phyloP scores from a whole-genome alignment of 2,797 vertebrate species.

The Oreonectes daqikongensis region DNA sequence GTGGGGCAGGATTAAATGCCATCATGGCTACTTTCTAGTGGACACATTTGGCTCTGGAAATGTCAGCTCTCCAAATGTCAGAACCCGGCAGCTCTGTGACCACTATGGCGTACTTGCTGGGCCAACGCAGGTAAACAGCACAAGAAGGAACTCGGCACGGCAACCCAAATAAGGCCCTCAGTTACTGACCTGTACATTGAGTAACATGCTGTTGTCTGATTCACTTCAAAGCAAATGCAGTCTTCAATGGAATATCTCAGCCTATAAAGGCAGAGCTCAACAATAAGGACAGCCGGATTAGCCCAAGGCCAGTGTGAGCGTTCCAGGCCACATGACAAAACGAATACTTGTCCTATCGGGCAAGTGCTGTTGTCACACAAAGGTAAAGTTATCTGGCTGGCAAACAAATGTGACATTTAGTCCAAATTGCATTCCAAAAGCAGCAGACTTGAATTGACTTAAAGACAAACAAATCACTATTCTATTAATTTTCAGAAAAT shows the following conservation, averaged over 20 bases:
- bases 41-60: conserved; percentile 55
- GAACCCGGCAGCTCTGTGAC: conserved; percentile 27
- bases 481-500: no score
- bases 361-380: not conserved
- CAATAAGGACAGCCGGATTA: not conserved
- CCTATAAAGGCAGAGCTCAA: not conserved
- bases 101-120: not conserved
- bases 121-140: not conserved
- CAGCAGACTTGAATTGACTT: not conserved
- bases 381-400: not conserved
- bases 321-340: not conserved
- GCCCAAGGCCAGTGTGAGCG: not conserved
- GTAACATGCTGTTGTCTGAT: not conserved
- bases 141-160: not conserved
- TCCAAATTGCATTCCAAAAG: not conserved
- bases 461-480: not conserved
- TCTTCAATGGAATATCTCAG: not conserved
- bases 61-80: conserved; percentile 64
- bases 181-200: conserved; percentile 1
- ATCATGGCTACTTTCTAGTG: conserved; percentile 49
- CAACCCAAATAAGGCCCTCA: not conserved
- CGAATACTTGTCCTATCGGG: not conserved
- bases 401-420: not conserved
- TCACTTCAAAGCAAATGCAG: not conserved
- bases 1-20: conserved; percentile 58